These are phyloP conservation scores for Cephus pygmeus DNA, from an alignment of 2,888 invertebrate species.

Conservation along the genomic window DNA sequence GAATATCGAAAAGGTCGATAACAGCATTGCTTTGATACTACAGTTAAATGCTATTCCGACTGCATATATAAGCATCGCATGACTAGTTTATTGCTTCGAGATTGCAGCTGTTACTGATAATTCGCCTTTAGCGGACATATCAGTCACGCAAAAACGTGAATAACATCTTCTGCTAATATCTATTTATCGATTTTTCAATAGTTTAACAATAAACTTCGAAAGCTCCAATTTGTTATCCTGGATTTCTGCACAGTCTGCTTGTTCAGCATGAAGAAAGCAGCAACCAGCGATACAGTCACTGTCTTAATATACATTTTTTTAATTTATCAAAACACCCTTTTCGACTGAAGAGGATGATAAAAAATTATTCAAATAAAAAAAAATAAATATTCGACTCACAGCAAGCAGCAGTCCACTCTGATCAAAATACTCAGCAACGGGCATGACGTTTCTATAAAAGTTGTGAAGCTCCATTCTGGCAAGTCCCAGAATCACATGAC, in stretches of 20 bases:
- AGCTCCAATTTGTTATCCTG: not conserved
- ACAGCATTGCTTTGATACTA: too few species aligned
- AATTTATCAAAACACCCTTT: conserved; percentile 1
- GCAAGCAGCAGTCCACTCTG: conserved; percentile 83
- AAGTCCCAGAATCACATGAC: conserved; percentile 84
- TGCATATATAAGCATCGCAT: not conserved
- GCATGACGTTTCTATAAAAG: conserved; percentile 90
- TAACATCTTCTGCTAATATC: not conserved
- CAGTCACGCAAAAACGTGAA: not conserved
- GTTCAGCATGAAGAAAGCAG: not conserved
- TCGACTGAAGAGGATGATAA: conserved; percentile 18
- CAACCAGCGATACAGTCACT: not conserved
- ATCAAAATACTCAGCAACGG: conserved; percentile 91
- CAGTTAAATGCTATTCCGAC: too few species aligned
- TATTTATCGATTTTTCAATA: not conserved
- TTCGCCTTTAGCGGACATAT: not conserved
- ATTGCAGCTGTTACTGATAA: not conserved
- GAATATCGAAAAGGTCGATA: too few species aligned
- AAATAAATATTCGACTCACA: conserved; percentile 68
- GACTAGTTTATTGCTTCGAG: not conserved
- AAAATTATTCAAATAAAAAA: conserved; percentile 16
- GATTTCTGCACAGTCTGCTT: not conserved
- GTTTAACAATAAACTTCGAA: not conserved
- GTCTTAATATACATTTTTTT: too few species aligned
- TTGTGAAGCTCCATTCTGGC: conserved; percentile 90